Evolutionary conservation across 2,797 vertebrate species (phyloP), one percentile per base, ranked within the genome.

Genomic region (Lithobates sylvaticus): DNA sequence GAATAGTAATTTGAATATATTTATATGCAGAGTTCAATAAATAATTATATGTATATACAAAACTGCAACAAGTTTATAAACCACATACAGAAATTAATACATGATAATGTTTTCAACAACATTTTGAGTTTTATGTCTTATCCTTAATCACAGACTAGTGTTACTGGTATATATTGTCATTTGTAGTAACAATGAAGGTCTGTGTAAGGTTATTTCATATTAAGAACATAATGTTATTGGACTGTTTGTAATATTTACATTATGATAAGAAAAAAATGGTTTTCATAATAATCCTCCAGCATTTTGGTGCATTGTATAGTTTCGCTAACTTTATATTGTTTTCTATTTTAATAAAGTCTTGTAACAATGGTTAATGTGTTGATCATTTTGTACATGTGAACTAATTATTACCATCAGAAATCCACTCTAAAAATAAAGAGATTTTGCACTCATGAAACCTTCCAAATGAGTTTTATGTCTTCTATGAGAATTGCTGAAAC

Each of bases 271-370:
- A 64, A 3, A 44, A 65, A 67, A 65, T 8, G 4, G 27, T 23
- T 61, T 61, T 61, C 32, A 76, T 44, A 73, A 23, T 34, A 32
- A 32, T 34, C 27, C 54, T 32, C 2, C 44, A 13, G 54, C 29
- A 32, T 77, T 27, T 50, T 64, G 84, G 58, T 54, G 84, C 84
- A 69, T 76, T 81, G 78, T 86, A 86, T 47, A 86, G 72, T 86
- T 85, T 86, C 47, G 50, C 68, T 86, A 69, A 81, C 72, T 81
- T 80, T 85, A 36, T 85, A 75, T 75, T 54, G 54, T 68, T 76
- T 76, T 81, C n/a, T 86, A 81, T 76, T 86, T 50, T 3, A 81
- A 81, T 81, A 86, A 86, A 76, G 26, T 23, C 70, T 73, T 73
- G n/a, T 65, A 82, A 74, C 27, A 70, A 29, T 27, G 65, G 13